These are phyloP conservation scores for Tamandua tetradactyla DNA, from an alignment of 2,797 vertebrate species.

Conservation along the genomic window DNA sequence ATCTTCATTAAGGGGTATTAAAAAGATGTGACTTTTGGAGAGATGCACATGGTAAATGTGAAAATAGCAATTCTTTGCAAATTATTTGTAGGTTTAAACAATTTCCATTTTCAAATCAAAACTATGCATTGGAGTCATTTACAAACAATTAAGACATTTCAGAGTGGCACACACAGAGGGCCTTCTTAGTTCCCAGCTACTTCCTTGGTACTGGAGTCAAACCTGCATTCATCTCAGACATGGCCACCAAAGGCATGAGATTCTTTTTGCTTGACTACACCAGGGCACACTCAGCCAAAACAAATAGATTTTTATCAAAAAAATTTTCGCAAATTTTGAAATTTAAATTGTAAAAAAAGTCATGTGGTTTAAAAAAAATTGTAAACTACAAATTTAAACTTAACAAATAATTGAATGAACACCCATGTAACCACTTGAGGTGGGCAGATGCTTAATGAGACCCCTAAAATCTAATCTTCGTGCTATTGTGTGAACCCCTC, in stretches of 20 bases:
- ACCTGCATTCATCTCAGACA: background rate
- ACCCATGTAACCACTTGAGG: background rate
- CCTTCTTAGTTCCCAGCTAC: background rate
- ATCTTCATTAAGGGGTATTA: background rate
- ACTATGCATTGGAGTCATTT: background rate
- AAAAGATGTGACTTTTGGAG: background rate
- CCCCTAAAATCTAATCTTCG: background rate
- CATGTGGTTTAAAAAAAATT: background rate
- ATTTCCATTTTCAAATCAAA: background rate
- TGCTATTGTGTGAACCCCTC: background rate
- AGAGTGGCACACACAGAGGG: accelerated
- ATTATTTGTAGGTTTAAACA: background rate
- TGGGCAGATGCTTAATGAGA: background rate
- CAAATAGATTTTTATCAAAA: background rate
- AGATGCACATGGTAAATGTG: too few relatives aligned
- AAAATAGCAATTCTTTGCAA: background rate
- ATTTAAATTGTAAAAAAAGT: background rate
- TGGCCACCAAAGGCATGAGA: too few relatives aligned
- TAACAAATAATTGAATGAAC: background rate
- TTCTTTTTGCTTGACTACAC: background rate
- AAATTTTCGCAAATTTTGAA: background rate
- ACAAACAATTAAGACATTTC: background rate
- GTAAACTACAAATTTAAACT: background rate
- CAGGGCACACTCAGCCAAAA: background rate
- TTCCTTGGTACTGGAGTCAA: background rate